These are phyloP conservation scores for Rissa tridactyla DNA, from an alignment of 2,113 vertebrate genomes.

Conservation along the genomic window DNA sequence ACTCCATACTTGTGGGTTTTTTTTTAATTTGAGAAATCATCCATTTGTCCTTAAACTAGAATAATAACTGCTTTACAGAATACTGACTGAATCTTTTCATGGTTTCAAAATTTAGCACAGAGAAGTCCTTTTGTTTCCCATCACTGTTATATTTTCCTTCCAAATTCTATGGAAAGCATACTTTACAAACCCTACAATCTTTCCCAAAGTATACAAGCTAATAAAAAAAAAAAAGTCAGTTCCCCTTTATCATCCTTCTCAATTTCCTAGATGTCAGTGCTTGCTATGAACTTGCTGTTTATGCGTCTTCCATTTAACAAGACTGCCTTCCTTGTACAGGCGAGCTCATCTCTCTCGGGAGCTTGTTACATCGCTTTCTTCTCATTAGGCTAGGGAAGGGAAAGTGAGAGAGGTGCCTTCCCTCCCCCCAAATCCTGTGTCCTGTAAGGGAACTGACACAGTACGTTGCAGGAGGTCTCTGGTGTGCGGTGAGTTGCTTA, in stretches of 20 bases:
- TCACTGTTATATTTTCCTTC: neutral
- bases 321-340: neutral
- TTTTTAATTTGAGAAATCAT: neutral
- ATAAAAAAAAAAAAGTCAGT: neutral
- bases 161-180: neutral
- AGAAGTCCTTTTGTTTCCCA: neutral
- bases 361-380: neutral
- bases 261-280: neutral
- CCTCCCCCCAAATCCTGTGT: neutral
- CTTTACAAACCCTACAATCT: neutral
- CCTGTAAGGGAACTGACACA: accelerated
- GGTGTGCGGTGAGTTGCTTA: neutral
- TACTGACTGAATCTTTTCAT: neutral
- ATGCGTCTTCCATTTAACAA: neutral
- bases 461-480: neutral
- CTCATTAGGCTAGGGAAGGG: neutral
- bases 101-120: neutral
- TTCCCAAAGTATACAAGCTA: neutral
- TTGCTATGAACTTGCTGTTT: neutral
- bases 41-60: neutral
- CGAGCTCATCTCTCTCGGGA: neutral
- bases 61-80: neutral
- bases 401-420: neutral
- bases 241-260: neutral
- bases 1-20: neutral